Evolutionary conservation across 2,113 vertebrate genomes (phyloP), one percentile per base, ranked within the genome.

Genomic region (Corvus moneduloides): DNA sequence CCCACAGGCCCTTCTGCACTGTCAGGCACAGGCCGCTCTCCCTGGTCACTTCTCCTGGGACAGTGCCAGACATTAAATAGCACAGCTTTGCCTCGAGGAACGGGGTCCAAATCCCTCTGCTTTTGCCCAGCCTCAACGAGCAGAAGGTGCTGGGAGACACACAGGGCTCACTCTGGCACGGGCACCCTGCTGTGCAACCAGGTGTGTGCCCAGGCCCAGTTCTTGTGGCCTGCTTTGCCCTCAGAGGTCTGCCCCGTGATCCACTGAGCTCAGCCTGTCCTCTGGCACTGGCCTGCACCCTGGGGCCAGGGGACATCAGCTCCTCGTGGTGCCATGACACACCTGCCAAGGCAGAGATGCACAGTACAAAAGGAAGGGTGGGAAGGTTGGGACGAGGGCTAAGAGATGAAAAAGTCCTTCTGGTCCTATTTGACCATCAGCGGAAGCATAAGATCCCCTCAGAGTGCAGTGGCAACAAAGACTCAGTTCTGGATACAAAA

Each of bases 121-220:
- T 72, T 21, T 8, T 22, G 32, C 68, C 20, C 74, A 43, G 32
- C n/a, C 41, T 43, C 30, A 16, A 4, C 0, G 7, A 37, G 32
- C 41, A 56, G 54, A 32, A 15, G 0, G 0, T 9, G 66, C 52
- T 30, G 67, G 22, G 18, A 41, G 52, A 24, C 28, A 21, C 0
- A 0, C 2, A 1, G 35, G 44, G 66, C 62, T 43, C 17, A 0
- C 10, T 11, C 11, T 7, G 69, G 41, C 32, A 10, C 0, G 0
- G 12, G 21, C 33, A 37, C 10, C 28, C 37, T 39, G 74, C 22
- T 0, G 1, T 56, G 28, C 19, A 14, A 1, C 11, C 58, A 32
- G 30, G 11, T 30, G 69, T 43, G 75, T 8, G 6, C 11, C 66
- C 71, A 26, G n/a, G 12, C 26, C 49, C 80, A 3, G 61, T 1